Evolutionary conservation across 2,797 vertebrate genomes (phyloP).

Genomic region (Benthosema pterotum): DNA sequence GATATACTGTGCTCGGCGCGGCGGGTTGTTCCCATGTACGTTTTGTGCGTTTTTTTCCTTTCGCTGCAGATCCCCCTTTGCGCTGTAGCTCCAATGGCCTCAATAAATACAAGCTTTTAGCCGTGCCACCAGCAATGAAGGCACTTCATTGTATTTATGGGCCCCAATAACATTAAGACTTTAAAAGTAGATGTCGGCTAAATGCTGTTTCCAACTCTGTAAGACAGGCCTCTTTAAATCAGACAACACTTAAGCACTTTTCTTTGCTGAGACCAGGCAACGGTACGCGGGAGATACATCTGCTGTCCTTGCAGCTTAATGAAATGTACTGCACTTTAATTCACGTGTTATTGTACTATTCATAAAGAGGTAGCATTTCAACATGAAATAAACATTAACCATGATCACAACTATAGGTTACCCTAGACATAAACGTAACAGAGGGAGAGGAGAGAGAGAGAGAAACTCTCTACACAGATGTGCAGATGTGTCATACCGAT

Average conservation of each 20-base stretch:
- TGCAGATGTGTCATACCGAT: conserved; percentile 6
- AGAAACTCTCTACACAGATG: background rate
- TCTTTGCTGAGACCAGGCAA: conserved; percentile 13
- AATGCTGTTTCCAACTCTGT: conserved; percentile 45
- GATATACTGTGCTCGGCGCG: conserved; percentile 27
- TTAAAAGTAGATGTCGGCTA: conserved; percentile 41
- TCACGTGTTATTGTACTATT: too few species aligned
- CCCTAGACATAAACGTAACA: too few species aligned
- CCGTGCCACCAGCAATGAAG: conserved; percentile 21
- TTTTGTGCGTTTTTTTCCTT: conserved; percentile 24
- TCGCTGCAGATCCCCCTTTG: conserved; percentile 9
- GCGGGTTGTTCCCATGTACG: background rate
- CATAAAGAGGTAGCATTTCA: too few species aligned
- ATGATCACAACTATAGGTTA: too few species aligned
- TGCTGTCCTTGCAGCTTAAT: background rate
- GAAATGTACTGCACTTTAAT: too few species aligned
- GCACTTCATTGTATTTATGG: conserved; percentile 53
- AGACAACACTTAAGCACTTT: conserved; percentile 24
- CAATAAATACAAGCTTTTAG: conserved; percentile 59
- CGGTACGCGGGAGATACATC: background rate
- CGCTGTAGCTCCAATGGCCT: conserved; percentile 29
- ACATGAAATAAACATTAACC: too few species aligned
- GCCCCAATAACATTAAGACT: conserved; percentile 42
- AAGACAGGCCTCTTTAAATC: conserved; percentile 48
- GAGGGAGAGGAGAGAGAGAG: background rate